A percentile compares a stretch with the other conserved stretches of the same genome.
These are phyloP conservation scores for Elephantulus edwardii DNA, from an alignment of 2,113 vertebrate genomes.

Conservation along the genomic window DNA sequence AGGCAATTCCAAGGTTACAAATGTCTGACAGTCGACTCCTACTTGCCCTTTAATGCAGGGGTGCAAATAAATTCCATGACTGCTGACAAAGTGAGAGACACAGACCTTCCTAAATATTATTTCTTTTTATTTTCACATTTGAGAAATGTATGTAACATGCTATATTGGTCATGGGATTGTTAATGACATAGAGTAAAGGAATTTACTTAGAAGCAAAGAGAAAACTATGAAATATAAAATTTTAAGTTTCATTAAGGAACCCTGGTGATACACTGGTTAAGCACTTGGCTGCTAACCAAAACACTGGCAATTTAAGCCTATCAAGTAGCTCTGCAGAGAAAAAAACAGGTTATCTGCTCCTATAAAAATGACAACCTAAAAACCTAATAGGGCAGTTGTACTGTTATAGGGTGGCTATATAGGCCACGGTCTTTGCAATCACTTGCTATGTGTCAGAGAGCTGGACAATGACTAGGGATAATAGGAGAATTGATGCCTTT, in stretches of 20 bases:
- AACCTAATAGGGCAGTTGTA: neutral
- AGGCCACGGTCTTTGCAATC: too few species aligned
- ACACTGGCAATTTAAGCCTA: neutral
- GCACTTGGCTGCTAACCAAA: neutral
- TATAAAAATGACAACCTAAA: neutral
- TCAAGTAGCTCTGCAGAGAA: neutral
- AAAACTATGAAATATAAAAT: conserved; percentile 10
- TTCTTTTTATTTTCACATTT: conserved; percentile 9
- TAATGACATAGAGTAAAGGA: conserved; percentile 20
- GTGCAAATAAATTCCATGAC: too few species aligned
- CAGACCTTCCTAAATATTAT: too few species aligned
- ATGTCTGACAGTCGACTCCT: too few species aligned
- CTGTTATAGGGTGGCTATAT: too few species aligned
- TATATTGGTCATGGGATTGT: neutral
- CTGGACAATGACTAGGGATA: too few species aligned
- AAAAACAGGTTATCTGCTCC: neutral
- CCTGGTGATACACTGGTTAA: neutral
- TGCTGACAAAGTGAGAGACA: too few species aligned
- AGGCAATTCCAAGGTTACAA: too few species aligned
- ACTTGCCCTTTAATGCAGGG: too few species aligned
- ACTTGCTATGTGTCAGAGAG: too few species aligned
- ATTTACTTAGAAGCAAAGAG: conserved; percentile 24
- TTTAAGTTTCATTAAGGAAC: conserved; percentile 2
- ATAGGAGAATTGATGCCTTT: too few species aligned
- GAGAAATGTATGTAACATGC: neutral